phyloP scores from a whole-genome alignment of 2,888 invertebrate genomes.

The Drosophila anomelani region DNA sequence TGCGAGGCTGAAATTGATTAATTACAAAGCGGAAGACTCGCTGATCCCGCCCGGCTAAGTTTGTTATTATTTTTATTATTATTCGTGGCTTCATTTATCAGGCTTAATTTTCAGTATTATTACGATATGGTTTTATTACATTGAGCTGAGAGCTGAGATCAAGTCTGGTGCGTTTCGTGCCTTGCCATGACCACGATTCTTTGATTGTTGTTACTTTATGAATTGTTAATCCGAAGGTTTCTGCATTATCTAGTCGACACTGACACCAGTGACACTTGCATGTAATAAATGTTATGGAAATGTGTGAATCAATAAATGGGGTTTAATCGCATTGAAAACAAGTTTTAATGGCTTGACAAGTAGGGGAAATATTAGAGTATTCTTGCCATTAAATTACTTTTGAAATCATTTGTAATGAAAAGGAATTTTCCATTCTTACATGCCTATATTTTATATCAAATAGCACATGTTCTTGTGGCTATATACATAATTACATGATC shows the following conservation, averaged over 20 bases:
- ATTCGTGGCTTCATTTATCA: slow-evolving; percentile 54
- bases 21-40: slow-evolving; percentile 71
- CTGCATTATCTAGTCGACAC: slow-evolving; percentile 51
- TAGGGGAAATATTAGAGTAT: background rate
- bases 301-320: slow-evolving; percentile 26
- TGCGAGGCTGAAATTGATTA: slow-evolving; percentile 71
- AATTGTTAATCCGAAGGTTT: slow-evolving; percentile 62
- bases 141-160: slow-evolving; percentile 27
- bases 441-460: background rate
- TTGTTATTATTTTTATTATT: slow-evolving; percentile 9
- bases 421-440: background rate
- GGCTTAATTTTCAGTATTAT: slow-evolving; percentile 54
- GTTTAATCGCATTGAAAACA: background rate
- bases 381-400: background rate
- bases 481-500: slow-evolving; percentile 7
- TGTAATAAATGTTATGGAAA: background rate
- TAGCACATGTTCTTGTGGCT: slow-evolving; percentile 3
- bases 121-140: slow-evolving; percentile 48
- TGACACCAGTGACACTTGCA: slow-evolving; percentile 46
- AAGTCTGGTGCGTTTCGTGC: slow-evolving; percentile 34
- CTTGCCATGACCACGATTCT: slow-evolving; percentile 38
- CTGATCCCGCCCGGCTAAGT: slow-evolving; percentile 16
- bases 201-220: slow-evolving; percentile 30
- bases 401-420: background rate
- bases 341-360: background rate